phyloP scores from a whole-genome alignment of 2,797 vertebrate genomes.

The Arrhamphus sclerolepis region DNA sequence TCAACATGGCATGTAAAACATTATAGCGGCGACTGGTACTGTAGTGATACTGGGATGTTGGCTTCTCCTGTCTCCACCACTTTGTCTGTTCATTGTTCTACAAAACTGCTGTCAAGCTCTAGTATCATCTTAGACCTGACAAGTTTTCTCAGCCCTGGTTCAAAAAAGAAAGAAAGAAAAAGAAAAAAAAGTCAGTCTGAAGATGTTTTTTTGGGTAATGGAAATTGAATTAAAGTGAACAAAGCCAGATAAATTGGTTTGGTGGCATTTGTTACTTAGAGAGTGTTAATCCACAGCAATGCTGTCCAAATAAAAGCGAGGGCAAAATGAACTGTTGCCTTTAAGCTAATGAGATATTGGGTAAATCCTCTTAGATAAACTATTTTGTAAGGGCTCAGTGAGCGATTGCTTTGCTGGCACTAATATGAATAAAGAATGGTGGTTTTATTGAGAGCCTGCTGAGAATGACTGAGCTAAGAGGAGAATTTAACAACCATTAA shows the following conservation, averaged over 20 bases:
- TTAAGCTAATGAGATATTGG: constrained; percentile 78
- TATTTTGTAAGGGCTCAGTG: constrained; percentile 74
- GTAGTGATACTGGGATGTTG: constrained; percentile 35
- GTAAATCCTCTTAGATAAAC: constrained; percentile 78
- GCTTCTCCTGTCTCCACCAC: constrained; percentile 31
- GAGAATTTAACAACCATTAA: constrained; percentile 26
- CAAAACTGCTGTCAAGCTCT: constrained; percentile 37
- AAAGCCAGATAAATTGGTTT: constrained; percentile 69
- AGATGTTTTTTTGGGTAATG: constrained; percentile 29
- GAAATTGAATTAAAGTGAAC: constrained; percentile 69
- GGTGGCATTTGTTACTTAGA: constrained; percentile 69
- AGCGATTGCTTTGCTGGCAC: constrained; percentile 56
- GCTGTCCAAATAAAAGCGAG: constrained; percentile 68
- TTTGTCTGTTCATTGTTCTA: constrained; percentile 41
- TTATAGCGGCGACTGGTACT: constrained; percentile 37
- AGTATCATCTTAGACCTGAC: constrained; percentile 27
- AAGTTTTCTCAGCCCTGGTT: constrained; percentile 30
- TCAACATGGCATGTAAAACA: constrained; percentile 26
- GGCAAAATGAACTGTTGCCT: constrained; percentile 69
- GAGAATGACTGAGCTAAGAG: constrained; percentile 39
- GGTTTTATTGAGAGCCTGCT: constrained; percentile 39
- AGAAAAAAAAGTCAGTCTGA: constrained; percentile 9
- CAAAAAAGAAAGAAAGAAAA: constrained; percentile 27
- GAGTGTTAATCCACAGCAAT: constrained; percentile 67
- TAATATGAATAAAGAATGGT: constrained; percentile 59